Percentiles rank a stretch among this genome's conserved stretches.
These are phyloP conservation scores for Drosophila leontia DNA, from an alignment of 1,140 invertebrate species.

Conservation along the genomic window DNA sequence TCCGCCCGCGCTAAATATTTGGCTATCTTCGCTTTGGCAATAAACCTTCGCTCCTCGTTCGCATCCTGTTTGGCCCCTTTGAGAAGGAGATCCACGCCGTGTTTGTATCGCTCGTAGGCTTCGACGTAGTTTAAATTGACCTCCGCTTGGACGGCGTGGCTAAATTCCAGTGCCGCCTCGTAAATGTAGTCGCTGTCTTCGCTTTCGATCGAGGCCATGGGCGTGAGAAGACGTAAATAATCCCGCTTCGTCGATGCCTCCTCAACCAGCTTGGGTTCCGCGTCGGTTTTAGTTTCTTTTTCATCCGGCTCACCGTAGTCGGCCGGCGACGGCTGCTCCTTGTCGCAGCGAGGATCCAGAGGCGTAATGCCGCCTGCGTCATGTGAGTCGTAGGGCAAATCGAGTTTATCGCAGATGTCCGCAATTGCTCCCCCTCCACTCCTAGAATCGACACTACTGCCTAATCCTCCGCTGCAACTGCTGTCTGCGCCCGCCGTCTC, in stretches of 20 bases:
- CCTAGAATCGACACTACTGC: neutral
- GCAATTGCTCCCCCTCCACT: slow-evolving; percentile 54
- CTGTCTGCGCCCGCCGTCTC: neutral
- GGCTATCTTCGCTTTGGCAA: slow-evolving; percentile 82
- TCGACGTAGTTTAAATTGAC: slow-evolving; percentile 85
- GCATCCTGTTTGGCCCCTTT: slow-evolving; percentile 81
- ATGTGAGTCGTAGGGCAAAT: slow-evolving; percentile 64
- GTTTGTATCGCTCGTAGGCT: slow-evolving; percentile 85
- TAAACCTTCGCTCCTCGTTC: slow-evolving; percentile 77
- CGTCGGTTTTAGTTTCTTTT: neutral
- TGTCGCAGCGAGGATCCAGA: slow-evolving; percentile 58
- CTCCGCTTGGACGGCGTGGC: slow-evolving; percentile 81
- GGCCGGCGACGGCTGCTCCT: slow-evolving; percentile 2
- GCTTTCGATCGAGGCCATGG: slow-evolving; percentile 81
- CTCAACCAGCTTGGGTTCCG: neutral
- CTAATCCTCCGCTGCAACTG: slow-evolving; percentile 6
- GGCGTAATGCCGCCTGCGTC: slow-evolving; percentile 48
- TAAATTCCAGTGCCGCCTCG: slow-evolving; percentile 82
- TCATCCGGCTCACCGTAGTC: neutral
- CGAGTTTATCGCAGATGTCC: slow-evolving; percentile 72
- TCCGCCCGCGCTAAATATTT: slow-evolving; percentile 85
- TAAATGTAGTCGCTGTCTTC: slow-evolving; percentile 84
- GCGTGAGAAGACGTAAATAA: slow-evolving; percentile 64
- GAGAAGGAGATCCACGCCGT: slow-evolving; percentile 85
- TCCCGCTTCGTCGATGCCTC: slow-evolving; percentile 43